phyloP scores from a whole-genome alignment of 2,113 vertebrate species.

The Delphinapterus leucas region DNA sequence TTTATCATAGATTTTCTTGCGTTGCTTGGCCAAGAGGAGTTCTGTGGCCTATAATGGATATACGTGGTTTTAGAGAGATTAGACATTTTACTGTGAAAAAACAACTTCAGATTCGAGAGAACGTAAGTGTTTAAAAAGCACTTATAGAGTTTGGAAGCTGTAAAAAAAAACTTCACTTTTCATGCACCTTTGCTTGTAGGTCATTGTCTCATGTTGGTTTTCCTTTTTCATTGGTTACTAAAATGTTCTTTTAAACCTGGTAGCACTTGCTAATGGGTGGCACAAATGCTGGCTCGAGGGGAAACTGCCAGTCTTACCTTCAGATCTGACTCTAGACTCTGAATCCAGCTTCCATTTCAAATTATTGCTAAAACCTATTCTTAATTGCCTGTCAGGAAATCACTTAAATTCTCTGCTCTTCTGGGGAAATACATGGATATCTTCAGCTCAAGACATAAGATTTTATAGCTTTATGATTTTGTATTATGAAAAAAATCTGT shows the following conservation, averaged over 20 bases:
- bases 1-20: constrained; percentile 4
- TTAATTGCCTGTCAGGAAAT: not conserved
- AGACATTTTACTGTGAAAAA: constrained; percentile 29
- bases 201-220: not conserved
- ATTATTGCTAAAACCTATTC: constrained; percentile 19
- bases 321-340: not conserved
- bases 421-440: not conserved
- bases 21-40: not conserved
- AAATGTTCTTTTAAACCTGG: not conserved
- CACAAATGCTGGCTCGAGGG: not conserved
- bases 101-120: not conserved
- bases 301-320: not conserved
- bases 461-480: not conserved
- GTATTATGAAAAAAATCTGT: not conserved
- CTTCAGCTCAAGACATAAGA: not conserved
- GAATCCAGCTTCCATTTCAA: constrained; percentile 11
- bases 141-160: not conserved
- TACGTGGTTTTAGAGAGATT: not conserved
- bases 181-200: not conserved
- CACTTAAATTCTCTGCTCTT: not conserved
- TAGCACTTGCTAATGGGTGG: not conserved
- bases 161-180: not conserved
- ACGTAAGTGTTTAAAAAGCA: not conserved
- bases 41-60: not conserved
- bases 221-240: not conserved